Percentiles rank a stretch among this genome's conserved stretches.
Evolutionary conservation across 2,113 vertebrate species (phyloP).

Genomic region (Chauna torquata): DNA sequence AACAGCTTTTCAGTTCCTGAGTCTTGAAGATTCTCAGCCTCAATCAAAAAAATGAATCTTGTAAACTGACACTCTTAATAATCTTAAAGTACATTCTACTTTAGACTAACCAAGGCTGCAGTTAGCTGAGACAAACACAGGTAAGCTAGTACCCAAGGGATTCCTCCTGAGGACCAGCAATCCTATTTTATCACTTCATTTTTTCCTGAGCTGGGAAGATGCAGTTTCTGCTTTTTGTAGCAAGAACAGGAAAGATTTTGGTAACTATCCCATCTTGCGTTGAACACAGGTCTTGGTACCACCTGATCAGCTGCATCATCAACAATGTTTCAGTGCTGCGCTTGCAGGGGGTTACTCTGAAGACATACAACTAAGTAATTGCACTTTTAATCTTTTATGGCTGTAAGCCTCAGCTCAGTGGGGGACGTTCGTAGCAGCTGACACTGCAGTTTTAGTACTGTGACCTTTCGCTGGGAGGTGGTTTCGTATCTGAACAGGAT

Average conservation of each 20-base stretch:
- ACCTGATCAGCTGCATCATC: background rate
- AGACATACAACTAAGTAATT: background rate
- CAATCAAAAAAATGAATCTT: background rate
- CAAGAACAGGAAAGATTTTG: background rate
- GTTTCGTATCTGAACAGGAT: background rate
- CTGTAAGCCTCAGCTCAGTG: background rate
- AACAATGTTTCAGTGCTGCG: background rate
- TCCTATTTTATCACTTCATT: background rate
- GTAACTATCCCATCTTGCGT: background rate
- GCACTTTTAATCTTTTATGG: background rate
- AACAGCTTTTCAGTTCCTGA: background rate
- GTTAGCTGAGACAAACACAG: background rate
- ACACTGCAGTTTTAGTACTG: background rate
- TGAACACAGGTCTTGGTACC: background rate
- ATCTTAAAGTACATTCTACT: background rate
- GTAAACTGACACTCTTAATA: background rate
- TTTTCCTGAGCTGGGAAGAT: background rate
- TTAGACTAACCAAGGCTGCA: background rate
- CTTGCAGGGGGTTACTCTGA: background rate
- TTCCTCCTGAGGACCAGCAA: background rate
- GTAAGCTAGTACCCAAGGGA: background rate
- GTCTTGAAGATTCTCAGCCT: background rate
- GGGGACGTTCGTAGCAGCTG: background rate
- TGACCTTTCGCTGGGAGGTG: background rate
- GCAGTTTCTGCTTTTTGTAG: background rate